phyloP scores from a whole-genome alignment of 2,888 invertebrate genomes.

The Epistrophella euchroma region DNA sequence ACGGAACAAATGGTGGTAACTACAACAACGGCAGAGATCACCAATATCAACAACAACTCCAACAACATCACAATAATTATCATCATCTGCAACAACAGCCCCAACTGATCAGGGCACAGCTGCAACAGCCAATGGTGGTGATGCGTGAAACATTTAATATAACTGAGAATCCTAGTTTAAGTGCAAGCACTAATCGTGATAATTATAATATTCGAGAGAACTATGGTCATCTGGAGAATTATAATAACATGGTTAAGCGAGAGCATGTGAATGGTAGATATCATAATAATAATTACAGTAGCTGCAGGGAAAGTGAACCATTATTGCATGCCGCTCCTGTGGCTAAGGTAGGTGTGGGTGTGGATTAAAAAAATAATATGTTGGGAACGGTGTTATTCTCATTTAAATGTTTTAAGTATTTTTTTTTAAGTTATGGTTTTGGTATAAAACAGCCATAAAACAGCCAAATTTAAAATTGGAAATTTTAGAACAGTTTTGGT shows the following conservation, averaged over 20 bases:
- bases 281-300: slow-evolving; percentile 81
- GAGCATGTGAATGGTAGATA: slow-evolving; percentile 77
- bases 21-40: slow-evolving; percentile 72
- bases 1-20: slow-evolving; percentile 70
- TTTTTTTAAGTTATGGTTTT: not conserved
- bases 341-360: slow-evolving; percentile 82
- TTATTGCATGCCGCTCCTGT: slow-evolving; percentile 83
- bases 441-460: too few species aligned
- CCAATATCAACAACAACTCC: slow-evolving; percentile 73
- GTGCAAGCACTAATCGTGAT: slow-evolving; percentile 79
- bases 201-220: slow-evolving; percentile 79
- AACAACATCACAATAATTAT: slow-evolving; percentile 53
- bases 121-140: slow-evolving; percentile 85
- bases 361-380: not conserved
- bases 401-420: not conserved
- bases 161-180: slow-evolving; percentile 82
- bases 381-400: not conserved
- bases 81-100: slow-evolving; percentile 58
- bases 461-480: too few species aligned
- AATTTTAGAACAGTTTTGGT: too few species aligned
- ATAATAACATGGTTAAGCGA: slow-evolving; percentile 78
- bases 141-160: slow-evolving; percentile 84
- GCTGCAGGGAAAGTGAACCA: slow-evolving; percentile 84
- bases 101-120: slow-evolving; percentile 61
- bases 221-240: slow-evolving; percentile 80